Evolutionary conservation across 1,140 invertebrate species (phyloP).

Genomic region (Neuroterus valhalla): DNA sequence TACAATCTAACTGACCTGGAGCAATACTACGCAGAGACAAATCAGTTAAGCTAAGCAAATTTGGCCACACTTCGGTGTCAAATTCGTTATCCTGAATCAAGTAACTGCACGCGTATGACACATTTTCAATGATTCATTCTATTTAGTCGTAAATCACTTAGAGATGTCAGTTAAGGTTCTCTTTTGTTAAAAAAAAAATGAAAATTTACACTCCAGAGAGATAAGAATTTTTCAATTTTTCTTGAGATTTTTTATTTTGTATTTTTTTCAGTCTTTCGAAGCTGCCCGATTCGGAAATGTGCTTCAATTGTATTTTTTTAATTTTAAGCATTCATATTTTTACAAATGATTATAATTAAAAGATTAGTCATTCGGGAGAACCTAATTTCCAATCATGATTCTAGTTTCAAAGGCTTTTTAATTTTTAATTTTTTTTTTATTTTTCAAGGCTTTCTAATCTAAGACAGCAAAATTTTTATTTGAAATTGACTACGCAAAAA

Average conservation of each 20-base stretch:
- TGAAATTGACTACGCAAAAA: too few species aligned
- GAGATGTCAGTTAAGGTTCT: not conserved
- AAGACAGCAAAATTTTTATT: too few species aligned
- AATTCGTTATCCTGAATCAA: constrained; percentile 4
- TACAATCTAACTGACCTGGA: not conserved
- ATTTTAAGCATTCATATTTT: too few species aligned
- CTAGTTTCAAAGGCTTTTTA: too few species aligned
- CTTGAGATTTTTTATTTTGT: not conserved
- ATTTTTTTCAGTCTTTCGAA: too few species aligned
- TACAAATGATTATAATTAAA: too few species aligned
- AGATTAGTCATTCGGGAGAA: too few species aligned
- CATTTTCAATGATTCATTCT: not conserved
- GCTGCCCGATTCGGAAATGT: too few species aligned
- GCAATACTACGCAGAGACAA: not conserved
- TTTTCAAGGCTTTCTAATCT: too few species aligned
- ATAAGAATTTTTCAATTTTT: not conserved
- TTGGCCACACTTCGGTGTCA: not conserved
- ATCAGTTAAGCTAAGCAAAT: not conserved
- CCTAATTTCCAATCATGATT: too few species aligned
- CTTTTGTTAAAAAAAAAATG: not conserved
- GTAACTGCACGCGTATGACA: not conserved
- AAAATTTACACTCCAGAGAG: not conserved
- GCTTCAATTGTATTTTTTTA: too few species aligned
- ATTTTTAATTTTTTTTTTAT: too few species aligned
- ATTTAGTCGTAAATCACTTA: not conserved